Evolutionary conservation across 2,113 vertebrate genomes (phyloP), one percentile per base, ranked within the genome.

Genomic region (Scomber colias): DNA sequence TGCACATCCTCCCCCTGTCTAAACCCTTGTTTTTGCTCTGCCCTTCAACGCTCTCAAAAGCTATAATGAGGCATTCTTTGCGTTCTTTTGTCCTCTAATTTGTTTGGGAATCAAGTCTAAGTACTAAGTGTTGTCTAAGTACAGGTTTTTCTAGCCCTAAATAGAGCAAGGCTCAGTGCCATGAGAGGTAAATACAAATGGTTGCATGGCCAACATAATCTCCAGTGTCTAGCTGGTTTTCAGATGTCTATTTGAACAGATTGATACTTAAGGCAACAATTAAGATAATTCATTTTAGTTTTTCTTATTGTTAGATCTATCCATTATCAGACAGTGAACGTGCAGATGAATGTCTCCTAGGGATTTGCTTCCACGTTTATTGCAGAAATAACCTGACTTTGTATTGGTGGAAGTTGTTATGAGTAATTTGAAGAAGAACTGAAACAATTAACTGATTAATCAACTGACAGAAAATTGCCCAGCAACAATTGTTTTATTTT

Each of bases 1-100:
- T 75, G 55, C 57, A 60, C 16, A 8, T 1, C 59, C 64, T 68
- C 44, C 5, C 67, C 74, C 77, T 69, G 48, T 55, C 27, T 71
- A 73, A 88, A 63, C 54, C 40, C 56, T 57, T 40, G 53, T 64
- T 59, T 67, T 69, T 73, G 57, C 81, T 76, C 51, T 75, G 46
- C 17, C 45, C 50, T 49, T 56, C 62, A 75, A n/a, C 40, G 49
- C 73, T 82, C 75, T 78, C 15, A 69, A 49, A 91, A 86, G 77
- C 75, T 84, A 85, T 84, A 84, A 88, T 83, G 60, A 86, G 60
- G 77, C 75, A 80, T 81, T 75, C 64, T 79, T 61, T 15, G 44
- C 65, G 79, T 89, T 81, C 72, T 27, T 87, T 84, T 75, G 44
- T 82, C 31, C 63, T 71, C 60, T 81, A 21, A 79, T 90, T 63